Evolutionary conservation across 2,797 vertebrate species (phyloP), one percentile per base, ranked within the genome.

Genomic region (Diplodus sargus): DNA sequence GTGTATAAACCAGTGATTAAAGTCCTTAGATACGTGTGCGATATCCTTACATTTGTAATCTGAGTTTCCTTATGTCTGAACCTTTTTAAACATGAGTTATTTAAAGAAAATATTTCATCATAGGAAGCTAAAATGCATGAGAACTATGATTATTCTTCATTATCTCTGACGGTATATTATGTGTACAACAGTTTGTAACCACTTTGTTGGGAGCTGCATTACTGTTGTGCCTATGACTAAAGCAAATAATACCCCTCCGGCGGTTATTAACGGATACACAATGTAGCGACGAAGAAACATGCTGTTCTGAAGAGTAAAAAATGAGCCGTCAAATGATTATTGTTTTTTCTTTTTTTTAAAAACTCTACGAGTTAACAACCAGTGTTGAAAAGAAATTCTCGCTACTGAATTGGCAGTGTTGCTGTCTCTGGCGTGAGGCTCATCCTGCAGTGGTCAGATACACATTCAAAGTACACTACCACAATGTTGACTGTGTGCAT

Each of bases 401-500:
- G 59, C 62, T 57, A 52, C 59, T 72, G 51, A 49, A 77, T 63
- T 39, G 47, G 65, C 25, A 3, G 70, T 23, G 30, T 52, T 66
- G 58, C 42, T 17, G 65, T 45, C 25, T 60, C 57, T 62, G 67
- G 48, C 63, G 39, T 34, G 53, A 81, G 73, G 25, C 23, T 10
- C 58, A 64, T 82, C 70, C 65, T 59, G 56, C 74, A 51, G 51
- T 12, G 14, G 68, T 72, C 72, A 66, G 59, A 83, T 45, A 52
- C 61, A 78, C 56, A 78, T 70, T 57, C 58, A 23, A 52, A 69
- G 57, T 65, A 43, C 71, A 83, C 72, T 56, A 77, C 61, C 67
- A 49, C 83, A 79, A 3, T 67, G 75, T 73, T 78, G 79, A 87
- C 87, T 70, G 57, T 77, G 73, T 70, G 72, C 53, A 65, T 84